These are phyloP conservation scores for Scleropages formosus DNA, from an alignment of 2,797 vertebrate genomes.

Conservation along the genomic window DNA sequence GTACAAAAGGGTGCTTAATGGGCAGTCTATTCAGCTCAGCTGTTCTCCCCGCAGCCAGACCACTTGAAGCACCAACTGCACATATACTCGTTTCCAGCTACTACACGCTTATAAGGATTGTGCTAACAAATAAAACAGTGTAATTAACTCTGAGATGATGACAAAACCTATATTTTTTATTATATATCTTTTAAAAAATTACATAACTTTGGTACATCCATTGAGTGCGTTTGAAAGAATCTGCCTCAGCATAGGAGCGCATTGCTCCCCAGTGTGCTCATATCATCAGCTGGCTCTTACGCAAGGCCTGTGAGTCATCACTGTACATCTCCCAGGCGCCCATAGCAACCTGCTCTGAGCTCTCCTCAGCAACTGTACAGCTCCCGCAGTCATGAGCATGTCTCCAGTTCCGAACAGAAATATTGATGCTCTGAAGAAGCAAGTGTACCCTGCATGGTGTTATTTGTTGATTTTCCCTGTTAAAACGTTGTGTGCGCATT, in stretches of 20 bases:
- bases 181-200: conserved; percentile 8
- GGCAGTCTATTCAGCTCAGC: too few species aligned
- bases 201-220: conserved; percentile 46
- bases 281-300: conserved; percentile 44
- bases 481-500: not conserved
- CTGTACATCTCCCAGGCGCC: conserved; percentile 67
- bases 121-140: too few species aligned
- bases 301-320: conserved; percentile 73
- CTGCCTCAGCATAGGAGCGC: conserved; percentile 45
- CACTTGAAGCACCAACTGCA: too few species aligned
- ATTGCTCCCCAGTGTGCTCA: conserved; percentile 50
- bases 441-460: not conserved
- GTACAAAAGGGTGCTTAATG: too few species aligned
- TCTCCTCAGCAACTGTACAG: conserved; percentile 49
- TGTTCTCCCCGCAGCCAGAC: too few species aligned
- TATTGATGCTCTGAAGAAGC: not conserved
- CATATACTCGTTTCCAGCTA: too few species aligned
- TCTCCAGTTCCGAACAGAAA: conserved; percentile 15
- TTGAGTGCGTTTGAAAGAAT: conserved; percentile 46
- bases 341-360: conserved; percentile 42
- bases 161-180: not conserved
- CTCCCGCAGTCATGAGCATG: conserved; percentile 47
- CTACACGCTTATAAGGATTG: too few species aligned
- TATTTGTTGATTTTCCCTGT: not conserved
- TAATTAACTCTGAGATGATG: too few species aligned